A percentile compares a stretch with the other conserved stretches of the same genome.
These are phyloP conservation scores for Acanthoscelides obtectus DNA, from an alignment of 2,888 invertebrate genomes.

Conservation along the genomic window DNA sequence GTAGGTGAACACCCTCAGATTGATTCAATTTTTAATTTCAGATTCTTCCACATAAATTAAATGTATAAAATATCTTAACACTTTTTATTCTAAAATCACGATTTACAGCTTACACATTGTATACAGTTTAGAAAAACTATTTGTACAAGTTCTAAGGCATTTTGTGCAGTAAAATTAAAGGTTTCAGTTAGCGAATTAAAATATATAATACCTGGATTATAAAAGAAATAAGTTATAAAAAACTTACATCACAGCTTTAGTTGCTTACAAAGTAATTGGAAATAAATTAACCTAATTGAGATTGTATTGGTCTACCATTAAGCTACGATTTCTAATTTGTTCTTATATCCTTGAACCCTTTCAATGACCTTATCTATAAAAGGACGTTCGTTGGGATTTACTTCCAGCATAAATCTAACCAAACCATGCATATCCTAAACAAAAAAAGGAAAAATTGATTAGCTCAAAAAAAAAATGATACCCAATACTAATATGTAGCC, in stretches of 20 bases:
- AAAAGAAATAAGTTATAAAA: background rate
- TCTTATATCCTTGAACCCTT: slow-evolving; percentile 55
- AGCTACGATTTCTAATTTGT: slow-evolving; percentile 55
- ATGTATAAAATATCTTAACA: background rate
- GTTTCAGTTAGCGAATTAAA: background rate
- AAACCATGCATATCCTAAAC: slow-evolving; percentile 65
- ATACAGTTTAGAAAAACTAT: background rate
- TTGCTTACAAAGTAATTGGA: background rate
- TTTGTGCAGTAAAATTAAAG: background rate
- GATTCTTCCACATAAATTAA: no score
- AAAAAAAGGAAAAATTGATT: no score
- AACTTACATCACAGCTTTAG: background rate
- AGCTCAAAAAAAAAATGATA: no score
- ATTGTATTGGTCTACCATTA: slow-evolving; percentile 31
- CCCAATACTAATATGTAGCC: no score
- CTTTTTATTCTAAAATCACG: background rate
- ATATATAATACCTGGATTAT: background rate
- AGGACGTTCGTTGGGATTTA: slow-evolving; percentile 72
- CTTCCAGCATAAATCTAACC: slow-evolving; percentile 64
- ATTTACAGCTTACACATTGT: background rate
- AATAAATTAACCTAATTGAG: background rate
- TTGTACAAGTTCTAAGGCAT: background rate
- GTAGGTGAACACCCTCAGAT: no score
- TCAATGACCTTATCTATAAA: slow-evolving; percentile 69
- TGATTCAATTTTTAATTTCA: no score